Conservation (phyloP, 2,797 vertebrate genomes). For the Centropyge bicolor region DNA sequence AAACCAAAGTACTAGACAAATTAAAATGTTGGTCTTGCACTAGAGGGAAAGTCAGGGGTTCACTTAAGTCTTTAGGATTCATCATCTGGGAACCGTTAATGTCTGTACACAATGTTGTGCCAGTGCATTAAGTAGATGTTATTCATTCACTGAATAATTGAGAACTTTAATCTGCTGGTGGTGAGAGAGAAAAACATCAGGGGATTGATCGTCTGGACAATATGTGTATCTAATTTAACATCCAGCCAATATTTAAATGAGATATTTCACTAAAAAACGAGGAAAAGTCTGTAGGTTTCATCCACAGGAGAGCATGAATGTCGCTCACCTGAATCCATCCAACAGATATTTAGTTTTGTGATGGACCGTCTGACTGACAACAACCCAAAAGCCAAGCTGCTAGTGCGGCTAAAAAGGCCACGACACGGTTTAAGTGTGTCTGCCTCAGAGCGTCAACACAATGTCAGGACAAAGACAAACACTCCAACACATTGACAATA, state of each 20-base stretch:
- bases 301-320: neutral
- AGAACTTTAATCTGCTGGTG: neutral
- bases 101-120: too few species aligned
- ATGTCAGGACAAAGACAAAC: slow-evolving; percentile 12
- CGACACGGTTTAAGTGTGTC: neutral
- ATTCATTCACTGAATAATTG: too few species aligned
- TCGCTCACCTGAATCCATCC: neutral
- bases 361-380: too few species aligned
- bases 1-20: too few species aligned
- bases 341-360: neutral
- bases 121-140: too few species aligned
- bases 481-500: neutral
- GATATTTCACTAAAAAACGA: neutral
- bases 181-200: too few species aligned
- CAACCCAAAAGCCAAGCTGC: neutral
- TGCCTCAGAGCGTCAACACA: slow-evolving; percentile 6
- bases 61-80: too few species aligned
- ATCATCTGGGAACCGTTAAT: too few species aligned
- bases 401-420: neutral
- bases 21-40: too few species aligned
- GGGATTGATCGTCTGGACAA: neutral
- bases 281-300: neutral
- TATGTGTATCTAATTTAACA: neutral
- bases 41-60: too few species aligned
- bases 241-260: neutral